phyloP scores from a whole-genome alignment of 1,140 invertebrate species.

The Octopus bimaculoides region DNA sequence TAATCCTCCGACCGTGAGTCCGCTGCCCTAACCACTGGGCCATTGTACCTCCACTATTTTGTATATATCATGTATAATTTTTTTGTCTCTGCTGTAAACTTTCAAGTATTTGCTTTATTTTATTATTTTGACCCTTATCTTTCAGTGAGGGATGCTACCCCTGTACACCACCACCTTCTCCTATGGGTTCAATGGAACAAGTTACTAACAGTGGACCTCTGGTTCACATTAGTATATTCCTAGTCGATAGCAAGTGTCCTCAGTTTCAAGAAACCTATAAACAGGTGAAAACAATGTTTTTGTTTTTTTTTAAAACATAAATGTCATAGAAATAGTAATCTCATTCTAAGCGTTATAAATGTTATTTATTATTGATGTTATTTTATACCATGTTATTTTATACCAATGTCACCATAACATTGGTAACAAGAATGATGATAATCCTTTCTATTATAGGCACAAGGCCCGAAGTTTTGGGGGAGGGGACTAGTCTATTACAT shows the following conservation, averaged over 20 bases:
- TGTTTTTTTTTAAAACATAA: not conserved
- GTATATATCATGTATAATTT: no score
- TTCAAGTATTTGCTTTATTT: no score
- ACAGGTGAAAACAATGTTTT: constrained; percentile 47
- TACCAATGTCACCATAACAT: no score
- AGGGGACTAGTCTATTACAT: no score
- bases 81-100: no score
- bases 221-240: constrained; percentile 64
- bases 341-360: not conserved
- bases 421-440: no score
- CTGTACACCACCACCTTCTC: constrained; percentile 73
- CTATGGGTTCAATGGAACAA: constrained; percentile 44
- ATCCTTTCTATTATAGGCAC: no score
- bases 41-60: no score
- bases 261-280: constrained; percentile 64
- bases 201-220: constrained; percentile 46
- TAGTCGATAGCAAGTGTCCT: constrained; percentile 64
- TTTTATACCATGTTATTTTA: not conserved
- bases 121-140: not conserved
- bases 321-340: no score
- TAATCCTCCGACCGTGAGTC: no score
- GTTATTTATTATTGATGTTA: not conserved
- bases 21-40: no score
- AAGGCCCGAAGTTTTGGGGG: no score
- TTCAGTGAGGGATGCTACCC: constrained; percentile 56